Base-by-base conservation (phyloP, 2,113 vertebrate genomes). In the Macaca mulatta region DNA sequence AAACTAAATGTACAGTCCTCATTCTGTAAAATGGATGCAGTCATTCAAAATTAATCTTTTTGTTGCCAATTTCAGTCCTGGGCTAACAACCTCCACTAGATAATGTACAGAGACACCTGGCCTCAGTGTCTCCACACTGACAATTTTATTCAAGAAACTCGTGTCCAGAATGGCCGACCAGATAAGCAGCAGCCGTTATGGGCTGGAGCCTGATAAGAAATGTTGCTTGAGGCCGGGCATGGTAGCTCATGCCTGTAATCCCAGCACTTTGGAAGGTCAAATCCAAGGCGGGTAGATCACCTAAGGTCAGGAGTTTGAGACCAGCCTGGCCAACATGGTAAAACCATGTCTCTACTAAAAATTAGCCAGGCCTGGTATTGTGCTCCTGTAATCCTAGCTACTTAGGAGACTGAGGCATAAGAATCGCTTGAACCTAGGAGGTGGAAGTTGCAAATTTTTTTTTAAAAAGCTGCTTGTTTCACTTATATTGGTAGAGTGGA, bases 181-280 rank as follows among this genome's bases (percentile, higher is more conserved):
- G 96, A 97, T 82, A 97, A 97, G 89, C 40, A 93, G 32, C 18
- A 23, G 23, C 50, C 10, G 9, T 90, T 96, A 92, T 2, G 61
- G 23, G 30, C 61, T 74, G 67, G 30, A 67, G 20, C 30, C 75
- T 87, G 35, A 79, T 78, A 32, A 93, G 59, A 82, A 84, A 75
- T 8, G 13, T 30, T 64, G 27, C 61, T 32, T 64, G 27, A 64
- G 27, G 61, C 61, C 2, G 1, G 27, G 12, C 61, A 64, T 30
- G 61, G 61, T 7, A 30, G 61, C 12, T 64, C 61, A 64, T 64
- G 27, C 61, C 61, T 64, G 27, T 64, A 14, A 64, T 64, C 61
- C 12, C 61, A 64, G 61, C 61, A 64, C 11, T 30, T 64, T 64
- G 61, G 27, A 64, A 64, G 61, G 61, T 6, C 61, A 64, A 32